Evolutionary conservation across 2,888 invertebrate species (phyloP), one percentile per base, ranked within the genome.

Genomic region (Cephus spinipes): DNA sequence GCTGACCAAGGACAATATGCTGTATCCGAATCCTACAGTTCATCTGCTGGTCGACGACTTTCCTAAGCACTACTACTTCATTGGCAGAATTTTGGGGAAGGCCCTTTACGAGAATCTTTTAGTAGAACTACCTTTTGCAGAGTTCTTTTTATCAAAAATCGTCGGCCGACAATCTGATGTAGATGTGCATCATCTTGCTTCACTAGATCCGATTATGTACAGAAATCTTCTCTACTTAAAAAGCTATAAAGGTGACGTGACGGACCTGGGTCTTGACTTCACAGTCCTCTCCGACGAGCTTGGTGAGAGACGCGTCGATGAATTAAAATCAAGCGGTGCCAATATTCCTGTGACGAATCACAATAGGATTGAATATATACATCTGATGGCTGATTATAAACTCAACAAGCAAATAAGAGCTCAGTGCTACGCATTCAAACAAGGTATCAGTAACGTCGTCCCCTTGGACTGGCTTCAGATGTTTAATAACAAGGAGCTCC

Each of bases 1-100:
- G 79, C 92, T 98, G 55, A 98, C 98, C 6, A 95, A 96, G 81
- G 98, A 99, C 91, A 97, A 98, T 90, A 95, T 97, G 92, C 92
- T 99, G 68, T 99, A 99, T 91, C 99, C 99, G 0, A 99, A 99
- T 92, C 99, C 99, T 0, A 96, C 97, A 75, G 98, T 98, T 6
- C 95, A 96, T 85, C 93, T 98, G 78, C 92, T 98, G n/a, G 95
- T 97, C 69, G 95, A 96, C 36, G 96, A 98, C 90, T 98, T 95
- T 88, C 94, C 94, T 1, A 95, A 96, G 87, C 99, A 99, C 92
- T 99, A 97, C 90, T 98, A 95, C 91, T 99, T 99, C 88, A 95
- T 98, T 77, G 99, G 99, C 12, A 94, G 99, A 79, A 96, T 99
- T 92, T 92, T 99, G 35, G 99, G 98, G 71, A 99, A 99, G 94